Percentiles rank a stretch among this genome's conserved stretches.
Evolutionary conservation across 2,888 invertebrate species (phyloP).

Genomic region (Hirtodrosophila trivittata): DNA sequence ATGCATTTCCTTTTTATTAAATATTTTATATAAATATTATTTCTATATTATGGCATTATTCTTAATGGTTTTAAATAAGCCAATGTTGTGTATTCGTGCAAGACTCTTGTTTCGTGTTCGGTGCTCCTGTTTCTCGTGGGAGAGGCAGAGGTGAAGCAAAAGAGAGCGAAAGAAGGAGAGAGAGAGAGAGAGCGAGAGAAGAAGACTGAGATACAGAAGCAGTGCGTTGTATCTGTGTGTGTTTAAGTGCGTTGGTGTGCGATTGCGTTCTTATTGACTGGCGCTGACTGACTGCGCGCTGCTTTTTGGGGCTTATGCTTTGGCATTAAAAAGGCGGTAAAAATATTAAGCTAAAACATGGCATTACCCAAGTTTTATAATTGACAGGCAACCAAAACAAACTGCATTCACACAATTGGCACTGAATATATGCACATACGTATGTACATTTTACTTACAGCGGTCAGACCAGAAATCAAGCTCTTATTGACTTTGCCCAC

Average conservation of each 20-base stretch:
- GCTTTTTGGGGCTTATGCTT: conserved; percentile 56
- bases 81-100: conserved; percentile 37
- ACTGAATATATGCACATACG: conserved; percentile 18
- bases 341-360: conserved; percentile 49
- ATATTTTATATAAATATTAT: too few relatives aligned
- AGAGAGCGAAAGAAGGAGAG: conserved; percentile 31
- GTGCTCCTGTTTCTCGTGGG: conserved; percentile 57
- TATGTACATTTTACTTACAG: conserved; percentile 54
- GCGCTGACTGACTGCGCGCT: conserved; percentile 40
- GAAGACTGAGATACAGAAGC: conserved; percentile 45
- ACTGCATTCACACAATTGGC: conserved; percentile 10
- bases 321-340: conserved; percentile 73
- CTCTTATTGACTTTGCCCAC: conserved; percentile 61
- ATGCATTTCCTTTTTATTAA: too few relatives aligned
- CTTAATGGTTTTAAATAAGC: conserved; percentile 19
- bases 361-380: conserved; percentile 23
- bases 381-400: conserved; percentile 10
- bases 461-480: conserved; percentile 60
- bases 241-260: conserved; percentile 42
- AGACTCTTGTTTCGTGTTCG: conserved; percentile 51
- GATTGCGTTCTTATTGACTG: conserved; percentile 72
- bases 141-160: conserved; percentile 30
- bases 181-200: conserved; percentile 22
- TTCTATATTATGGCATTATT: conserved; percentile 2
- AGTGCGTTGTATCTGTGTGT: conserved; percentile 35